Base-by-base conservation (phyloP, 2,888 invertebrate species). In the Amiota mariae region DNA sequence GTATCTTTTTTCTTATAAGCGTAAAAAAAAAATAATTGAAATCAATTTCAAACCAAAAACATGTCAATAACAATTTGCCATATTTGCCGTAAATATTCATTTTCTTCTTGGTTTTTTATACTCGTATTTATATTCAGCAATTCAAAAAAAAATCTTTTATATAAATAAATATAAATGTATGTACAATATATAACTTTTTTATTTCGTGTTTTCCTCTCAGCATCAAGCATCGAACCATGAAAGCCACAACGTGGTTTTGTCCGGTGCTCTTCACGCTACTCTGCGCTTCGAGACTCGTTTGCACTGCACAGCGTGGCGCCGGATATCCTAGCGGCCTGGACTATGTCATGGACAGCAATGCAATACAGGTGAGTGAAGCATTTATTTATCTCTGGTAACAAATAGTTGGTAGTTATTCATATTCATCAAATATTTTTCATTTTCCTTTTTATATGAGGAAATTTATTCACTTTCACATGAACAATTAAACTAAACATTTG, bases 181-280 rank as follows among this genome's bases (percentile, higher is more conserved):
- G 1, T 56, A 13, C 18, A 1, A 1, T 56, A n/a, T 13, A 1
- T 56, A n/a, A 13, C 20, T 20, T 48, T 48, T 47, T 24, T 61
- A 61, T 61, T 59, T 9, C 13, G 59, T 9, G 9, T 15, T 79
- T 76, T 77, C 73, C 73, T 76, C 78, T 13, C 84, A 85, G 85
- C 77, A 83, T 81, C 36, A 36, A 36, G 8, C 36, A 20, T 77
- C 87, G 89, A 88, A 85, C 2, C 81, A 88, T 90, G 90, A 90
- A 89, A 89, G 87, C 89, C 85, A 87, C 88, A 82, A 85, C 90
- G 87, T 89, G 89, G 88, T 88, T 90, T 80, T 90, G 89, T 80
- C 88, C 90, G 79, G 85, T 89, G 73, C 80, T 90, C 78, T 82
- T 90, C 81, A 88, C 87, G 81, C 85, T 90, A 81, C 86, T 90